These are phyloP conservation scores for Dromiciops gliroides DNA, from an alignment of 2,113 vertebrate species.

Conservation along the genomic window DNA sequence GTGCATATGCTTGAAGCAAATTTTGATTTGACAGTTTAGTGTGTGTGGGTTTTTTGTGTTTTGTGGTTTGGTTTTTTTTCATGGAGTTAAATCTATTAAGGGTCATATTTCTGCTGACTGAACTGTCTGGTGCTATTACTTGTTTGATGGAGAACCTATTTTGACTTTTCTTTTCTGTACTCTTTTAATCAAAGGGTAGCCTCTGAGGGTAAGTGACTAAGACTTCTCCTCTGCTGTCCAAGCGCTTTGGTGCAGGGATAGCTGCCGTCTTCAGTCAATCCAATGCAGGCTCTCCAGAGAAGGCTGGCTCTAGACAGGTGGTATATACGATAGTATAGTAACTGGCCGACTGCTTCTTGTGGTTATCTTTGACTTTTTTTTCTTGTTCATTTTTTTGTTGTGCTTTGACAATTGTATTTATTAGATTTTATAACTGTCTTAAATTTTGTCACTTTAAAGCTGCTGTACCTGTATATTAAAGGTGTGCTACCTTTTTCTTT, in stretches of 20 bases:
- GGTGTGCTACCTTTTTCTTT: constrained; percentile 62
- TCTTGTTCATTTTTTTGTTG: constrained; percentile 74
- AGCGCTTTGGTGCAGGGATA: constrained; percentile 90
- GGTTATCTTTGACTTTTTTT: constrained; percentile 77
- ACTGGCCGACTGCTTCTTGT: constrained; percentile 86
- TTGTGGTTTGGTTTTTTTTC: constrained; percentile 3
- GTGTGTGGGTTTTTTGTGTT: background rate
- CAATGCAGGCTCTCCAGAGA: constrained; percentile 89
- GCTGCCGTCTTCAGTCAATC: constrained; percentile 90
- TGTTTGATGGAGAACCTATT: constrained; percentile 87
- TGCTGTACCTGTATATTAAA: constrained; percentile 71
- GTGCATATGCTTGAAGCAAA: constrained; percentile 35
- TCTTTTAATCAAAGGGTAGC: constrained; percentile 93
- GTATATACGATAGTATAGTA: constrained; percentile 86
- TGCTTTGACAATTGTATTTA: constrained; percentile 79
- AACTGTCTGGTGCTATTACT: constrained; percentile 88
- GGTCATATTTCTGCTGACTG: constrained; percentile 86
- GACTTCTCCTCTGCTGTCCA: constrained; percentile 92
- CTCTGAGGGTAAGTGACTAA: constrained; percentile 94
- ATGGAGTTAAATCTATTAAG: constrained; percentile 70
- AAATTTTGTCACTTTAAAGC: constrained; percentile 62
- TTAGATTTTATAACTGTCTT: constrained; percentile 73
- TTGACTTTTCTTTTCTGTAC: constrained; percentile 93
- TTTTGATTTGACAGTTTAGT: constrained; percentile 32
- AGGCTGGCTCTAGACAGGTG: constrained; percentile 91